Evolutionary conservation across 2,888 invertebrate genomes (phyloP), one percentile per base, ranked within the genome.

Genomic region (Pristionchus japonicus): DNA sequence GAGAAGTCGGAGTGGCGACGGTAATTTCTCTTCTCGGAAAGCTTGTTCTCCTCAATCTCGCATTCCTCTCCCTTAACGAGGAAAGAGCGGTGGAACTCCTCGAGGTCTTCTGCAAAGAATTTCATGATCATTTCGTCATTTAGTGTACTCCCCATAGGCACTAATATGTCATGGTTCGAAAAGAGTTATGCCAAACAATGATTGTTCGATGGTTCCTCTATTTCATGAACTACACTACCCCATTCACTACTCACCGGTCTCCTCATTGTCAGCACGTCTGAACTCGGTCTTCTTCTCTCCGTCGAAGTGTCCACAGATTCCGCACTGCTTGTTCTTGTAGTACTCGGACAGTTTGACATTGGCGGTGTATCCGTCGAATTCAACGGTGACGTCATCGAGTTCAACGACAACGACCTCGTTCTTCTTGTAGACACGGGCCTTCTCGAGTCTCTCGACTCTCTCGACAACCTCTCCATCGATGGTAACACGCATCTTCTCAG

Each of bases 201-300:
- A n/a, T n/a, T n/a, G n/a, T n/a, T n/a, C n/a, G n/a, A n/a, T n/a
- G n/a, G n/a, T n/a, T 47, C 89, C 64, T 49, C 37, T 23, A 87
- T n/a, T 64, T 6, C 64, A 11, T 74, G n/a, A n/a, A n/a, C n/a
- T n/a, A 37, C 37, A 15, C 23, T 31, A 37, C 83, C 61, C 88
- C 89, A 34, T 80, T 70, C 47, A 31, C 52, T 20, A 43, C 86
- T 70, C 47, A 87, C 88, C 88, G 49, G 88, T 87, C 74, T 88
- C 88, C 34, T 87, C 61, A 84, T 90, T 89, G 82, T 90, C 89
- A 67, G 90, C 89, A 40, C 87, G 82, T 80, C 88, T 74, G 74
- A 74, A 74, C 74, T 74, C 74, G 40, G 37, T 40, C 74, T 74
- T 74, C 74, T 74, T 74, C 74, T 74, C 74, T 74, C 74, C 74